Conservation (phyloP, 2,888 invertebrate species). For the Epiblema foenella region DNA sequence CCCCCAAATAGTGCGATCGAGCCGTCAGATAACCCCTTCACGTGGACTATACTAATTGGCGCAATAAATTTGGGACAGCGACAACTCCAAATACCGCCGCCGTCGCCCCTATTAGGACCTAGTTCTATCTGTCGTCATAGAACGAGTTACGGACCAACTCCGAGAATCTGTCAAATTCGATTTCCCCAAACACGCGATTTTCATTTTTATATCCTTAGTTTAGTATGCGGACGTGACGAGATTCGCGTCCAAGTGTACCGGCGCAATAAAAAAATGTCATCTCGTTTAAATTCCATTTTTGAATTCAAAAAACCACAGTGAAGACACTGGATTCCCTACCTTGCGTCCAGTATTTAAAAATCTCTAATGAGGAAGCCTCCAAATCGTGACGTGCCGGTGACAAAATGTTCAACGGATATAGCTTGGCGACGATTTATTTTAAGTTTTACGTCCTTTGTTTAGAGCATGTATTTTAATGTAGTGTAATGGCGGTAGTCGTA, state of each 20-base stretch:
- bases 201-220: slow-evolving; percentile 66
- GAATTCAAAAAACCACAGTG: slow-evolving; percentile 60
- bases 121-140: slow-evolving; percentile 57
- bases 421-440: slow-evolving; percentile 53
- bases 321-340: slow-evolving; percentile 63
- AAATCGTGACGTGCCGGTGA: slow-evolving; percentile 74
- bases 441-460: slow-evolving; percentile 53
- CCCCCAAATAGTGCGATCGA: slow-evolving; percentile 82
- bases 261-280: slow-evolving; percentile 73
- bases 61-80: slow-evolving; percentile 79
- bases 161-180: slow-evolving; percentile 65
- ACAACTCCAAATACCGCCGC: slow-evolving; percentile 68
- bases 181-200: slow-evolving; percentile 59
- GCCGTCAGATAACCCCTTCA: slow-evolving; percentile 75
- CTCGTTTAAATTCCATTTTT: slow-evolving; percentile 80
- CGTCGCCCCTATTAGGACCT: slow-evolving; percentile 68
- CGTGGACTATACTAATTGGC: slow-evolving; percentile 81
- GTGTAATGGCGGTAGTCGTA: slow-evolving; percentile 56
- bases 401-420: slow-evolving; percentile 74
- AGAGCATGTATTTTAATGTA: slow-evolving; percentile 55
- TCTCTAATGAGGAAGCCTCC: slow-evolving; percentile 73
- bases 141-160: slow-evolving; percentile 58
- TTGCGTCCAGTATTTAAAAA: slow-evolving; percentile 63
- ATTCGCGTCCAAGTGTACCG: slow-evolving; percentile 59
- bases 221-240: slow-evolving; percentile 62